Conservation (phyloP, 2,888 invertebrate species). For the Protophormia terraenovae region DNA sequence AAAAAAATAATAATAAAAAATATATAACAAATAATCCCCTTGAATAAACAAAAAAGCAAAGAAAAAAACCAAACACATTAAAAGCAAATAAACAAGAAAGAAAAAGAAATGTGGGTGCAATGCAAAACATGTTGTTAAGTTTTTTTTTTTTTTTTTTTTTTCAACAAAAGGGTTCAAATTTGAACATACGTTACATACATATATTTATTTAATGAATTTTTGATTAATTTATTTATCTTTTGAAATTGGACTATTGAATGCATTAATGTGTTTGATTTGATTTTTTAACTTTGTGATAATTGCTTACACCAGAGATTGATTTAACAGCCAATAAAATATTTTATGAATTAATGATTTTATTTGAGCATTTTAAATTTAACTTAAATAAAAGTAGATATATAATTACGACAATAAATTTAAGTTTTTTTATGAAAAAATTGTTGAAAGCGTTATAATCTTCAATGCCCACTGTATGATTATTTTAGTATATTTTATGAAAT, state of each 20-base stretch:
- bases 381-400: no score
- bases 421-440: no score
- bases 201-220: not conserved
- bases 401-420: no score
- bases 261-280: not conserved
- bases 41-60: conserved; percentile 2
- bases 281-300: not conserved
- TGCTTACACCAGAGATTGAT: not conserved
- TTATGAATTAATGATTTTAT: not conserved
- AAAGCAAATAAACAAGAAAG: not conserved
- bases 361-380: no score
- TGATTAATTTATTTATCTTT: not conserved
- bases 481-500: no score
- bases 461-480: no score
- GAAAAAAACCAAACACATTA: not conserved
- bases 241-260: not conserved
- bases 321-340: not conserved
- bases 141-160: no score
- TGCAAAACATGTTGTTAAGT: conserved; percentile 11
- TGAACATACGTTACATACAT: not conserved
- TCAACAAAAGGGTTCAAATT: not conserved
- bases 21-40: conserved; percentile 6
- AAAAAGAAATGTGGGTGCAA: conserved; percentile 49
- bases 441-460: no score
- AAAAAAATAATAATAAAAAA: not conserved